Evolutionary conservation across 2,888 invertebrate genomes (phyloP), one percentile per base, ranked within the genome.

Genomic region (Lasioglossum morio): DNA sequence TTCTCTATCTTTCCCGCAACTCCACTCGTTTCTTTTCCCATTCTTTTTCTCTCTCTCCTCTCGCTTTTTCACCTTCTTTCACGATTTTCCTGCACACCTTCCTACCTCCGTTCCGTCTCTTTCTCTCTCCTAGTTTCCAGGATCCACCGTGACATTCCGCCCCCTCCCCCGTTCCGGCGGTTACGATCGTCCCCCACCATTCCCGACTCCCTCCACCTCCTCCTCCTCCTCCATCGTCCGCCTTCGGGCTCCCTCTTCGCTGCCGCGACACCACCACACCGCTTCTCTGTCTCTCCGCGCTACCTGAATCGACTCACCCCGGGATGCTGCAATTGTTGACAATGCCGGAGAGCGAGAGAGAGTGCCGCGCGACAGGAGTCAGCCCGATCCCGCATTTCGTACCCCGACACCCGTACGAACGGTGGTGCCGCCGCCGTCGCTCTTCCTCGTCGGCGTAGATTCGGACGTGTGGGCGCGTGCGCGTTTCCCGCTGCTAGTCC

Each of bases 301-400:
- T 92, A 92, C 92, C 92, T 90, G 92, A 91, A 93, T 92, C 91
- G 91, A 91, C 92, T 88, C 91, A 91, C 88, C 74, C 91, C 91
- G 91, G 92, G 92, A 92, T 92, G 93, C 92, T 94, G 94, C 92
- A 94, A 94, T 94, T 94, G 94, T 94, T 94, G 93, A 93, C 93
- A 94, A 92, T 92, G 90, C 89, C 88, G 86, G 86, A 89, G 89
- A 92, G 86, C 86, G 90, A 78, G 87, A 86, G 84, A 88, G 90
- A 88, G 83, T 87, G 87, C 82, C 76, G 81, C 77, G 82, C 72
- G 85, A 90, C 84, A 81, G 82, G 86, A 87, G 84, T 82, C 81
- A 84, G 91, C 83, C 79, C 87, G 86, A 89, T 87, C 87, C 92
- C 88, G 90, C 91, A 91, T 91, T 91, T 91, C 89, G 88, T 85